These are phyloP conservation scores for Seira sanloemensis DNA, from an alignment of 2,888 invertebrate genomes.

Conservation along the genomic window DNA sequence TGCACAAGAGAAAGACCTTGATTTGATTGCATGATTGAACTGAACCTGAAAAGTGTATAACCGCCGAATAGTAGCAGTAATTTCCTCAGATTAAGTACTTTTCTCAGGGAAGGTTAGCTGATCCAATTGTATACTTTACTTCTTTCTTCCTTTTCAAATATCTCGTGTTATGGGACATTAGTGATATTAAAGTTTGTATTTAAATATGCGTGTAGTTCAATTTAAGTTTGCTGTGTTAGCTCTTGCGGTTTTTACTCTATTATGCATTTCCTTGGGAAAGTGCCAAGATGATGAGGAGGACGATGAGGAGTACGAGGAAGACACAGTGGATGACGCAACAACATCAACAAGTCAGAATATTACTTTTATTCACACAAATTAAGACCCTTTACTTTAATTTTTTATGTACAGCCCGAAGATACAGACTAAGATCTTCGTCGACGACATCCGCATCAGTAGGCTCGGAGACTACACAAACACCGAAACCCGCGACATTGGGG, in stretches of 20 bases:
- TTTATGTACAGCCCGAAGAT: conserved; percentile 21
- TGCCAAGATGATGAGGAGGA: conserved; percentile 51
- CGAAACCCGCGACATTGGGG: not conserved
- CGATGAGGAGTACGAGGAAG: conserved; percentile 43
- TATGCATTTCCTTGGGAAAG: conserved; percentile 22
- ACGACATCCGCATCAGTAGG: not conserved
- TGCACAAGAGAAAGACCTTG: too few relatives aligned
- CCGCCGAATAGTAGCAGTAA: not conserved
- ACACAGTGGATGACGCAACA: conserved; percentile 13
- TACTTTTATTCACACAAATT: not conserved
- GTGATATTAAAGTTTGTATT: not conserved
- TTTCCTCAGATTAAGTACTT: not conserved
- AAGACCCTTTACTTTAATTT: not conserved
- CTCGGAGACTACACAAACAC: not conserved
- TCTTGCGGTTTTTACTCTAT: conserved; percentile 1
- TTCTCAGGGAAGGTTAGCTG: not conserved
- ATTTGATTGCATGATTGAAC: not conserved
- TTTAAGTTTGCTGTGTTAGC: conserved; percentile 9
- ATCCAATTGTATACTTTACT: not conserved
- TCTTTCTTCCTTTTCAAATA: not conserved
- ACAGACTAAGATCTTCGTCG: conserved; percentile 9
- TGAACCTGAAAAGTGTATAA: not conserved
- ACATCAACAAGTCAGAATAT: conserved; percentile 29
- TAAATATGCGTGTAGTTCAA: not conserved
- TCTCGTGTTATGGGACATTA: not conserved